Evolutionary conservation across 2,113 vertebrate species (phyloP).

Genomic region (Notiomystis cincta): DNA sequence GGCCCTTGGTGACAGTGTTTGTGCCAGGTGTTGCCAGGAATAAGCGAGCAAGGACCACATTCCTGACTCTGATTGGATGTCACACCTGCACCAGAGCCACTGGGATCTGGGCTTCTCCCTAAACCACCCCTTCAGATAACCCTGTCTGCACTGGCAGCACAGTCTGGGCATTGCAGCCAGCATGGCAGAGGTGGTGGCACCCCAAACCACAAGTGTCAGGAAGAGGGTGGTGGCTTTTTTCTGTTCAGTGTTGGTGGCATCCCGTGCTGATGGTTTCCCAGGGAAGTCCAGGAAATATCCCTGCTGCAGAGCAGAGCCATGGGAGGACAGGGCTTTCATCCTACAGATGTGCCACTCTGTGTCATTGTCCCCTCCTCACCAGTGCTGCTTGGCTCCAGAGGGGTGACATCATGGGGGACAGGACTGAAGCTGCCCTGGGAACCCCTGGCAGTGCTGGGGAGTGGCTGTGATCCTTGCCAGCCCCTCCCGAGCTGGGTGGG

Average conservation of each 20-base stretch:
- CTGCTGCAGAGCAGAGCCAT: fast-evolving
- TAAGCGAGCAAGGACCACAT: not conserved
- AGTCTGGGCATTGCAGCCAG: not conserved
- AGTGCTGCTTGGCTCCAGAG: not conserved
- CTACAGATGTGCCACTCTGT: not conserved
- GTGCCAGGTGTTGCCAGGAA: not conserved
- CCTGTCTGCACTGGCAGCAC: fast-evolving
- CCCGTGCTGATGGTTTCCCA: not conserved
- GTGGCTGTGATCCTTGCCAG: not conserved
- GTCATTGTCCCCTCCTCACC: not conserved
- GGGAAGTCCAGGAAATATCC: not conserved
- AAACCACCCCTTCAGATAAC: not conserved
- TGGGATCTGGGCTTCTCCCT: not conserved
- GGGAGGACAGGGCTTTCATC: not conserved
- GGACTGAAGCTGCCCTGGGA: not conserved
- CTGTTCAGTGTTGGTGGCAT: not conserved
- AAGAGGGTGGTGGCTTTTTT: not conserved
- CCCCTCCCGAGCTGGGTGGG: not conserved
- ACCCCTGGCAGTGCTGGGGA: not conserved
- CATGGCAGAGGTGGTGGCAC: not conserved
- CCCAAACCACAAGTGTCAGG: not conserved
- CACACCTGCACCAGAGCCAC: not conserved
- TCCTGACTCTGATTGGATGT: fast-evolving
- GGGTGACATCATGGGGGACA: not conserved
- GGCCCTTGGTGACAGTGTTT: not conserved